Conservation (phyloP, 2,797 vertebrate species). For the Acipenser transmontanus region DNA sequence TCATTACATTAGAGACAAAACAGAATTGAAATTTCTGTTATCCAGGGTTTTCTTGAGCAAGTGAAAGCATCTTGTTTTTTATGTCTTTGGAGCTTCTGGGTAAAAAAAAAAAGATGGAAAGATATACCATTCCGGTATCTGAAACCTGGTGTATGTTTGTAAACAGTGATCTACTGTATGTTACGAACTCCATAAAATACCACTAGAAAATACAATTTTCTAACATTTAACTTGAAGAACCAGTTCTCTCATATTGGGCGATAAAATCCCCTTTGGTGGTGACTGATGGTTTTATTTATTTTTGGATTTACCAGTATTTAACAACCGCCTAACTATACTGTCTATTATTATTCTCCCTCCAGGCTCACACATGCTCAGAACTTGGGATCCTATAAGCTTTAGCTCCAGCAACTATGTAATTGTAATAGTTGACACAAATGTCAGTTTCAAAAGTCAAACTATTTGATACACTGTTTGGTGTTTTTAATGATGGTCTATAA, state of each 20-base stretch:
- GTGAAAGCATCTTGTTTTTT: conserved; percentile 15
- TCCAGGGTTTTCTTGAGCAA: conserved; percentile 34
- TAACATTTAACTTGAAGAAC: too few species aligned
- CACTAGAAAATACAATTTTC: too few species aligned
- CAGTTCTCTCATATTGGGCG: too few species aligned
- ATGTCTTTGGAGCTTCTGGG: background rate
- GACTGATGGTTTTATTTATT: too few species aligned
- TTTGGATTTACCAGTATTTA: too few species aligned
- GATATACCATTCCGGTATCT: too few species aligned
- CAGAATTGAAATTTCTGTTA: background rate
- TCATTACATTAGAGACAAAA: background rate
- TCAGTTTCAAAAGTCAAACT: background rate
- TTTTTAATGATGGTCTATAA: background rate
- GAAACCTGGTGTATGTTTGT: too few species aligned
- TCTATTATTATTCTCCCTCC: background rate
- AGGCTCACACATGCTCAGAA: too few species aligned
- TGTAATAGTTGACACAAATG: conserved; percentile 3
- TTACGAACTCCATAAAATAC: too few species aligned
- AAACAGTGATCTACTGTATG: too few species aligned
- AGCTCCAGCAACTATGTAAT: background rate
- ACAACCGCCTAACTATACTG: background rate
- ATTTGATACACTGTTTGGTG: conserved; percentile 3
- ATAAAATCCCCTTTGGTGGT: too few species aligned
- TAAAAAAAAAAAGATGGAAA: background rate
- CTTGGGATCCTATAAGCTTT: too few species aligned